These are phyloP conservation scores for Erinaceus europaeus DNA, from an alignment of 2,113 vertebrate species.

Conservation along the genomic window DNA sequence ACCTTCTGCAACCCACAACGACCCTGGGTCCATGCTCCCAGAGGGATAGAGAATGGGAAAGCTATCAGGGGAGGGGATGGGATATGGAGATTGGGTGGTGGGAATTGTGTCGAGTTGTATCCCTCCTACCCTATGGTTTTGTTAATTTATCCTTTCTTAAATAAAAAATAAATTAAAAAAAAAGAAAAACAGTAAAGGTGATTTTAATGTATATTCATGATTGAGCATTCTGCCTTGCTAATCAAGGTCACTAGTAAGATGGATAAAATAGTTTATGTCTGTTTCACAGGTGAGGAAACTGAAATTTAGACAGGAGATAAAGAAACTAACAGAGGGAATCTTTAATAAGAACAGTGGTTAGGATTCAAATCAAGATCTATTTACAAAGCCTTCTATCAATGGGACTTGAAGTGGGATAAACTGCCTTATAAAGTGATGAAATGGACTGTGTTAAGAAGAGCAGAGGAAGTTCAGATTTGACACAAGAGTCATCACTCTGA, in stretches of 20 bases:
- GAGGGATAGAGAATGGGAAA: too few species aligned
- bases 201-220: background rate
- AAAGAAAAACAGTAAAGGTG: background rate
- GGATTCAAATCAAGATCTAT: background rate
- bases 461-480: background rate
- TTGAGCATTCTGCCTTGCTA: background rate
- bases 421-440: accelerated
- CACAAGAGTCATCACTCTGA: background rate
- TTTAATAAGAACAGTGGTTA: background rate
- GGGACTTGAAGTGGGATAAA: background rate
- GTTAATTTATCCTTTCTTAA: too few species aligned
- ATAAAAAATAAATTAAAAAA: too few species aligned
- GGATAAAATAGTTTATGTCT: background rate
- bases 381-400: background rate
- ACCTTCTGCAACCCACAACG: too few species aligned
- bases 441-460: background rate
- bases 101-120: too few species aligned
- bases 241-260: background rate
- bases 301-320: background rate
- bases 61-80: too few species aligned
- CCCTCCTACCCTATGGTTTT: too few species aligned
- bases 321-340: background rate
- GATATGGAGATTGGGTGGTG: too few species aligned
- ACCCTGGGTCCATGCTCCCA: too few species aligned
- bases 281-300: background rate